Conservation (phyloP, 2,797 vertebrate species). For the Microctenopoma stevenorrisi region DNA sequence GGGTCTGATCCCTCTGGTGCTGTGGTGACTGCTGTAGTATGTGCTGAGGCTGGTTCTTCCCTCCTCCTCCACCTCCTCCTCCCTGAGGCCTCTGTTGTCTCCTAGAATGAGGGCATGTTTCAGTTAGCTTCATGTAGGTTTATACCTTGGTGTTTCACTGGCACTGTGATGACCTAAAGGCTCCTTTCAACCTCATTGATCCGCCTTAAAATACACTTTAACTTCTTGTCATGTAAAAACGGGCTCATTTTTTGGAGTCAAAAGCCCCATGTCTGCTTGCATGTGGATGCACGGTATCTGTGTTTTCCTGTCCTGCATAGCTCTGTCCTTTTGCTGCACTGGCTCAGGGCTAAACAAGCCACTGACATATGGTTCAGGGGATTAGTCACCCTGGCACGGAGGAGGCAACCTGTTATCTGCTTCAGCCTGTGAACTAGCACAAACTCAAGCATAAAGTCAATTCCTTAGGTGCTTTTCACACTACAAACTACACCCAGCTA, state of each 20-base stretch:
- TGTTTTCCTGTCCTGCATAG: slow-evolving; percentile 61
- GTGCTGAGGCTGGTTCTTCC: slow-evolving; percentile 72
- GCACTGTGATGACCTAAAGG: slow-evolving; percentile 5
- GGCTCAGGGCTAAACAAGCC: slow-evolving; percentile 59
- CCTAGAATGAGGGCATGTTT: slow-evolving; percentile 81
- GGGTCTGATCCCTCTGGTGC: slow-evolving; percentile 81
- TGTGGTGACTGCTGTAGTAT: slow-evolving; percentile 79
- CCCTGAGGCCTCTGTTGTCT: slow-evolving; percentile 89
- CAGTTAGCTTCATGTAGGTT: slow-evolving; percentile 50
- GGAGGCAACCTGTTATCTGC: slow-evolving; percentile 64
- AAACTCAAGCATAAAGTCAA: slow-evolving; percentile 26
- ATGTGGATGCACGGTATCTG: slow-evolving; percentile 59
- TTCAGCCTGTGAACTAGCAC: slow-evolving; percentile 42
- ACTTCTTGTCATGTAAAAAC: neutral
- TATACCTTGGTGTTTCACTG: slow-evolving; percentile 10
- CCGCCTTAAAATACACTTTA: neutral
- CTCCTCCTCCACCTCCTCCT: slow-evolving; percentile 69
- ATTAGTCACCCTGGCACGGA: slow-evolving; percentile 71
- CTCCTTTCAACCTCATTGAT: neutral
- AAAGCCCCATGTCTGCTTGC: slow-evolving; percentile 60
- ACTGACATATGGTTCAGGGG: slow-evolving; percentile 75
- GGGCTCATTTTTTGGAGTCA: neutral
- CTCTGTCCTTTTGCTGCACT: slow-evolving; percentile 58
- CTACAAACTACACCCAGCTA: neutral
- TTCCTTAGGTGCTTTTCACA: neutral